Percentiles rank a stretch among this genome's conserved stretches.
Conservation (phyloP, 2,113 vertebrate species). For the Crotophaga sulcirostris region DNA sequence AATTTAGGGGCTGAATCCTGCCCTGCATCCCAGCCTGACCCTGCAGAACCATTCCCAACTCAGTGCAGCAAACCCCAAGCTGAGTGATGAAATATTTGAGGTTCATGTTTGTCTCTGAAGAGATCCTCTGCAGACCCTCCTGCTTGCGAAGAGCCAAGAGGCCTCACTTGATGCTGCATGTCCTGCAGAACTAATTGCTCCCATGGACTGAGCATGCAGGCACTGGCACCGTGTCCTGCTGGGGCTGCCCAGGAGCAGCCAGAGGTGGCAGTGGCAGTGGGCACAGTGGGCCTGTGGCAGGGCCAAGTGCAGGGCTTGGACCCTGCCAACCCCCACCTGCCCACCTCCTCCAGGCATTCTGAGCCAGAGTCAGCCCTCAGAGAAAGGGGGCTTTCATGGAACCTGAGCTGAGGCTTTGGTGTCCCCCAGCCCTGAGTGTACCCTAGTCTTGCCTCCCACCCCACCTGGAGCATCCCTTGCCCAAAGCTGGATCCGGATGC, state of each 20-base stretch:
- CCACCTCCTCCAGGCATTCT: neutral
- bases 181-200: neutral
- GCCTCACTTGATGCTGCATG: neutral
- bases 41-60: neutral
- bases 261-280: neutral
- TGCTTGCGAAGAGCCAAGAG: neutral
- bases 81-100: neutral
- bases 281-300: neutral
- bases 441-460: neutral
- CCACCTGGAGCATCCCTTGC: constrained; percentile 20
- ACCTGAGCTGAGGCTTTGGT: neutral
- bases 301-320: neutral
- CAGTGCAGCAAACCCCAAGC: neutral
- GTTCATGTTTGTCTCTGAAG: neutral
- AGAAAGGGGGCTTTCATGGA: neutral
- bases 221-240: accelerated
- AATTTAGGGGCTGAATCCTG: neutral
- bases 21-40: neutral
- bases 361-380: neutral
- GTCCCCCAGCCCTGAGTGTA: neutral
- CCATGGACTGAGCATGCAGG: accelerated
- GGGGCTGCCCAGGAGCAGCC: neutral
- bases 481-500: constrained; percentile 4
- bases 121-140: neutral
- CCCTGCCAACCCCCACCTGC: neutral